These are phyloP conservation scores for Heliconius congener DNA, from an alignment of 1,140 invertebrate genomes.

Conservation along the genomic window DNA sequence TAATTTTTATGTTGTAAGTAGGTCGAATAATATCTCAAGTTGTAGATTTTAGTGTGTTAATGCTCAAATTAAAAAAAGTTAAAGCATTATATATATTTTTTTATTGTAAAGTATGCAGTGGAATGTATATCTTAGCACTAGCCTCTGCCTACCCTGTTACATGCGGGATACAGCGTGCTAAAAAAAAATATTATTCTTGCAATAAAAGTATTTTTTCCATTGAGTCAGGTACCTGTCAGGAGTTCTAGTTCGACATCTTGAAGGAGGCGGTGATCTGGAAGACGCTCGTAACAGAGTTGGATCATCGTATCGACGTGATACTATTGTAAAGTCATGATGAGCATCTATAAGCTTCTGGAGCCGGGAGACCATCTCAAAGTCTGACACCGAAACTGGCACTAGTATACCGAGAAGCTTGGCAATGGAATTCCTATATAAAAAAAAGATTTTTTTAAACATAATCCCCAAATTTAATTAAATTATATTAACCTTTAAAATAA, in stretches of 20 bases:
- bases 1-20: too few relatives aligned
- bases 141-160: too few relatives aligned
- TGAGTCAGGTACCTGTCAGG: slow-evolving; percentile 72
- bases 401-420: slow-evolving; percentile 83
- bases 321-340: slow-evolving; percentile 88
- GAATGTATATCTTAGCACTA: too few relatives aligned
- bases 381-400: slow-evolving; percentile 85
- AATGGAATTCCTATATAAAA: slow-evolving; percentile 68
- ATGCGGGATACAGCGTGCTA: too few relatives aligned
- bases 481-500: slow-evolving; percentile 1
- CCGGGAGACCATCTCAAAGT: slow-evolving; percentile 89
- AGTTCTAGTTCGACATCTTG: slow-evolving; percentile 80
- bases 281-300: slow-evolving; percentile 82
- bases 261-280: slow-evolving; percentile 79
- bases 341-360: slow-evolving; percentile 89
- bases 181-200: too few relatives aligned
- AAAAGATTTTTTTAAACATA: neutral
- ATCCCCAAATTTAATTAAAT: neutral
- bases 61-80: too few relatives aligned
- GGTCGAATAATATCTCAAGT: too few relatives aligned
- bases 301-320: slow-evolving; percentile 87
- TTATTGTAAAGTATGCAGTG: too few relatives aligned
- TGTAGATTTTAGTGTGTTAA: too few relatives aligned
- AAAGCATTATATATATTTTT: too few relatives aligned
- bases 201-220: too few relatives aligned